phyloP scores from a whole-genome alignment of 2,888 invertebrate genomes.

The Silvanus unidentatus region DNA sequence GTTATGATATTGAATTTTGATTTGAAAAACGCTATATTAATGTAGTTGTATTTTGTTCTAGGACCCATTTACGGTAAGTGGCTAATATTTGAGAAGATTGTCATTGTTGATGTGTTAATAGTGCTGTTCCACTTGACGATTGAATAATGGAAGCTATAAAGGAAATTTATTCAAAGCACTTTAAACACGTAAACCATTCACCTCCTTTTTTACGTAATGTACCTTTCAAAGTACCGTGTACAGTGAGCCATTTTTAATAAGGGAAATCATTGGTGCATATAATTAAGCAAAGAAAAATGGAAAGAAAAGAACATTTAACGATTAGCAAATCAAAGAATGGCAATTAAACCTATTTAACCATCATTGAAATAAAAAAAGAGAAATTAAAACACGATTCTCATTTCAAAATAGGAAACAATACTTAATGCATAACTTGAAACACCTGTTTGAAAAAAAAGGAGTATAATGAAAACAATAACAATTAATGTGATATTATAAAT shows the following conservation, averaged over 20 bases:
- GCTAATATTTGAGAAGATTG: neutral
- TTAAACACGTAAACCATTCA: too few species aligned
- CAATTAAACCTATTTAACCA: slow-evolving; percentile 30
- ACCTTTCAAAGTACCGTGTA: too few species aligned
- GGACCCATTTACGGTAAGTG: slow-evolving; percentile 59
- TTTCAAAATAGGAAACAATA: slow-evolving; percentile 17
- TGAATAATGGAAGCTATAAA: neutral
- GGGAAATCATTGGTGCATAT: slow-evolving; percentile 24
- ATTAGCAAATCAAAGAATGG: slow-evolving; percentile 34
- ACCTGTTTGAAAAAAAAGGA: slow-evolving; percentile 13
- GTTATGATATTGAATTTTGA: too few species aligned
- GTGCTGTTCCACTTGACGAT: neutral
- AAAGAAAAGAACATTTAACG: slow-evolving; percentile 25
- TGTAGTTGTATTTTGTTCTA: slow-evolving; percentile 51
- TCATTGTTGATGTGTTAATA: too few species aligned
- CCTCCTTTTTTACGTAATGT: too few species aligned
- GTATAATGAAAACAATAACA: slow-evolving; percentile 13
- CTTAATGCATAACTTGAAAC: slow-evolving; percentile 4
- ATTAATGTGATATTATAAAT: slow-evolving; percentile 12
- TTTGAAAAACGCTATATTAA: neutral
- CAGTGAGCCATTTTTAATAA: neutral
- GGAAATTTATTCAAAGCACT: too few species aligned
- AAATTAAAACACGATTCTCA: slow-evolving; percentile 20
- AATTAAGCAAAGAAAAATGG: neutral
- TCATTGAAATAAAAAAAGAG: slow-evolving; percentile 16